Base-by-base conservation (phyloP, 2,888 invertebrate species). In the Aplocera efformata region DNA sequence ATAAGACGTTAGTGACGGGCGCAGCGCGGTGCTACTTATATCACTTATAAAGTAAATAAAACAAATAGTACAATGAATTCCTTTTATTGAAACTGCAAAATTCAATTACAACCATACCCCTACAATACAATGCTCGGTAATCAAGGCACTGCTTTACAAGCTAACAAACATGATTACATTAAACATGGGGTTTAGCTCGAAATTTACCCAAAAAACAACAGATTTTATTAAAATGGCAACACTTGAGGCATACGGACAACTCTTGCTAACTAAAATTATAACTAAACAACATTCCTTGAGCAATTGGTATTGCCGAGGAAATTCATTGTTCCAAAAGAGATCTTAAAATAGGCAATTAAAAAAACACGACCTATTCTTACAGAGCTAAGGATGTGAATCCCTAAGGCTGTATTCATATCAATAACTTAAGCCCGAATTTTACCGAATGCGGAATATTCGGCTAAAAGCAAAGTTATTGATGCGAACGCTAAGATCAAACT, bases 51-150 rank as follows among this genome's bases (percentile, higher is more conserved):
- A 60, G 63, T 59, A 58, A 58, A 64, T 22, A 64, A 53, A 31
- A 42, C 20, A 22, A 32, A 42, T 22, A 48, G 48, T 70, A 72
- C 81, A 84, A 80, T 83, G 80, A 82, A 84, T 78, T 77, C 76
- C 72, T 76, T 69, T 82, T 80, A 83, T 79, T 82, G 46, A 48
- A 69, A 40, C 69, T 78, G 75, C 77, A 83, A 72, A 68, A 56
- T 70, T 69, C 70, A 67, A 63, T 63, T 69, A 40, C 70, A 76
- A 76, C 73, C 75, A 72, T 71, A 63, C 59, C n/a, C n/a, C 60
- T 65, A 52, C 49, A 70, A 68, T 70, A 72, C 70, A 72, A 60
- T 54, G 59, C 59, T 55, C 64, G 71, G 76, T 75, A 76, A 65
- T 36, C 59, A 82, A 83, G 82, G 80, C 82, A 82, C 79, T 44